Percentiles rank a stretch among this genome's conserved stretches.
Conservation (phyloP, 2,888 invertebrate genomes). For the Marronus borbonicus region DNA sequence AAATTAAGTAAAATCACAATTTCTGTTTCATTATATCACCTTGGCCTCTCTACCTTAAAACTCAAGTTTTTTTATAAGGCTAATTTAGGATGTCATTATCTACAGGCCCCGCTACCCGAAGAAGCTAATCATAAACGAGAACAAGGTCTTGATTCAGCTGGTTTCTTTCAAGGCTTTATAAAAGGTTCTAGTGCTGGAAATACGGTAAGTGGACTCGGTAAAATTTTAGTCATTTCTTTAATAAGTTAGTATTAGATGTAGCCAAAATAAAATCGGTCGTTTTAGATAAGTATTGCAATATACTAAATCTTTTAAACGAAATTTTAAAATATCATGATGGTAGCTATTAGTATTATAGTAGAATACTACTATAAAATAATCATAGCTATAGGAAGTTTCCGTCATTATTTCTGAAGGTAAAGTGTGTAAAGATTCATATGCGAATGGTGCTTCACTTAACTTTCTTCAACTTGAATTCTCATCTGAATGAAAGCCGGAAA, state of each 20-base stretch:
- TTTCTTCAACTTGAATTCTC: no score
- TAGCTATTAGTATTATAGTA: no score
- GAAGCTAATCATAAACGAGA: slow-evolving; percentile 52
- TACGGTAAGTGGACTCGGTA: slow-evolving; percentile 6
- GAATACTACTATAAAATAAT: not conserved
- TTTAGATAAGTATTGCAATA: no score
- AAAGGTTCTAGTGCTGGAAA: slow-evolving; percentile 49
- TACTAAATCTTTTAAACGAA: no score
- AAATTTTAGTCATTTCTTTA: no score
- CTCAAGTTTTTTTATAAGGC: no score
- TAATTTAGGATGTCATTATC: not conserved
- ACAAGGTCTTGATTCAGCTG: slow-evolving; percentile 51
- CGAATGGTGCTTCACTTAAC: no score
- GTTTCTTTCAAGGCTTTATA: slow-evolving; percentile 55
- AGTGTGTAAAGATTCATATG: not conserved
- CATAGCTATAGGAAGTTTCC: not conserved
- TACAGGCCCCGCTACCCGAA: slow-evolving; percentile 52
- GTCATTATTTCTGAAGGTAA: not conserved
- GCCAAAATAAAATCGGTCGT: no score
- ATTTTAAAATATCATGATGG: no score
- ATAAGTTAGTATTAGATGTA: not conserved
- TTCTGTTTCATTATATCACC: not conserved
- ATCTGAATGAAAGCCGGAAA: no score
- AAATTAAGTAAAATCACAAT: not conserved
- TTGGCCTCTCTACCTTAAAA: not conserved